Evolutionary conservation across 2,888 invertebrate genomes (phyloP), one percentile per base, ranked within the genome.

Genomic region (Coremacera marginata): DNA sequence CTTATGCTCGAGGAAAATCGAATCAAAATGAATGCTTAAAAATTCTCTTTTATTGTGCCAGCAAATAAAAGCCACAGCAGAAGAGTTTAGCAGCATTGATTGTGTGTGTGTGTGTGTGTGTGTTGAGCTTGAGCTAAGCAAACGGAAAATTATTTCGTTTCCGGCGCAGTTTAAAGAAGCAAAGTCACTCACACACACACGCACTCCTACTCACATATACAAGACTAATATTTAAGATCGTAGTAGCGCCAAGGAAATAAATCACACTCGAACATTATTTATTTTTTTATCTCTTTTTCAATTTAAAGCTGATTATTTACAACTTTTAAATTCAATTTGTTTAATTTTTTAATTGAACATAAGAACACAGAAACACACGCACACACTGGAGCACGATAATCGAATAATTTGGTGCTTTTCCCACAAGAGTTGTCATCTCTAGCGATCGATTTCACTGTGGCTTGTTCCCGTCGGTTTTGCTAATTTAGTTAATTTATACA

Each of bases 31-130:
- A 65, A 65, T 65, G 37, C 63, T 65, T 34, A 34, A 65, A 65
- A 65, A 65, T 65, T 65, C 63, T 44, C 37, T 65, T 65, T 65
- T 65, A 37, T 22, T 65, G 34, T 65, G 63, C 37, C 63, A 34
- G 63, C 63, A 65, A 65, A 65, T 37, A 31, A 65, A 37, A 65
- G 34, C 16, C 3, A 22, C 27, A 60, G 44, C 44, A 44, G 44
- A 44, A 44, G 44, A 44, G 44, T 44, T 44, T 44, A 11, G 11
- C 44, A 44, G 14, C 44, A 3, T 44, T 44, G 44, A 37, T 11
- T 44, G 44, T 44, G 11, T 44, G 44, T 11, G 44, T 44, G 11
- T 44, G 44, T 11, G 44, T 44, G n/a, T n/a, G 11, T 44, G 44
- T 11, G 44, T 44, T 44, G 44, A 44, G 44, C 1, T 44, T 2